Evolutionary conservation across 92 coral and sea anemone genomes (phyloP).

Genomic region (Bergia sp.): DNA sequence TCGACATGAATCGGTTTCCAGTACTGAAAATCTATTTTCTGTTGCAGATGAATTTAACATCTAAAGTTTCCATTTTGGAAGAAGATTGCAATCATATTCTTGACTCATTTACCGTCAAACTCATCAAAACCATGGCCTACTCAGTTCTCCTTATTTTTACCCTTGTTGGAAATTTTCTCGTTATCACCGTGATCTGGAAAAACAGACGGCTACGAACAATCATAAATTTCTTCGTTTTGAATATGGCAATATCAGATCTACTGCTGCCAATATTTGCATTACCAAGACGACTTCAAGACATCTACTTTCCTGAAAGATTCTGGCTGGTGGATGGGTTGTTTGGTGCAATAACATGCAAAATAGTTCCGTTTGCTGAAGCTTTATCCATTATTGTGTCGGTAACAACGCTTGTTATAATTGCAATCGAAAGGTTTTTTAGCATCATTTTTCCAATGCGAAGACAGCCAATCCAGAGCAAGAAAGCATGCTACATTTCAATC

Average conservation of each 20-base stretch:
- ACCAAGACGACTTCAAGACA: not conserved
- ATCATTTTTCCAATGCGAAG: not conserved
- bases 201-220: not conserved
- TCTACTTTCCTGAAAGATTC: not conserved
- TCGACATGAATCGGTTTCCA: no score
- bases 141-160: not conserved
- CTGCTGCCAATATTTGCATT: not conserved
- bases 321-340: not conserved
- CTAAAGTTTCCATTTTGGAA: not conserved
- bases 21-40: no score
- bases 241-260: constrained; percentile 3
- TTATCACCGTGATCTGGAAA: not conserved
- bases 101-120: not conserved
- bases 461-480: constrained; percentile 6
- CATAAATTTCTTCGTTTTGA: not conserved
- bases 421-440: not conserved
- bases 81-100: not conserved
- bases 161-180: not conserved
- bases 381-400: not conserved
- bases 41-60: no score
- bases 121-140: not conserved
- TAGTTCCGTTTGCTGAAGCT: not conserved
- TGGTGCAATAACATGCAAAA: not conserved
- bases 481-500: not conserved
- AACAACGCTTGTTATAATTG: not conserved